Conservation (phyloP, 1,140 invertebrate species). For the Drosophila biarmipes region DNA sequence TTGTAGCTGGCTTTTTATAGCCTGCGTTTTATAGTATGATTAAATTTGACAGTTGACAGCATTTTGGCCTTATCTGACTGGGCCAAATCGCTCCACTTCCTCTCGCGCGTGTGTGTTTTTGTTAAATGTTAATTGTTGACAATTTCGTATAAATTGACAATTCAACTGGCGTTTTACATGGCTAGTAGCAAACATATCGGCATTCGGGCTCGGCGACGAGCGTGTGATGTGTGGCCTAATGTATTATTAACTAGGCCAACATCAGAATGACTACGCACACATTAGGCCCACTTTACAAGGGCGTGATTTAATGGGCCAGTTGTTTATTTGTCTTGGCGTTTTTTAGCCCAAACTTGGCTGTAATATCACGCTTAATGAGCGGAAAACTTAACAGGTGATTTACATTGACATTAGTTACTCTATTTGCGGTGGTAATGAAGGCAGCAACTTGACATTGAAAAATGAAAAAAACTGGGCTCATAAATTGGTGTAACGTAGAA, state of each 20-base stretch:
- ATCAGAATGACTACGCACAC: slow-evolving; percentile 55
- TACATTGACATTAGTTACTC: slow-evolving; percentile 36
- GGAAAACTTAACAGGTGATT: slow-evolving; percentile 48
- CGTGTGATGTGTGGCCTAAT: slow-evolving; percentile 60
- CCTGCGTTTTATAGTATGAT: slow-evolving; percentile 68
- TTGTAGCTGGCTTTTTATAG: slow-evolving; percentile 43
- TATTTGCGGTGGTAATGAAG: slow-evolving; percentile 26
- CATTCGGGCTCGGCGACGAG: slow-evolving; percentile 36
- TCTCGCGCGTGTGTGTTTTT: slow-evolving; percentile 19
- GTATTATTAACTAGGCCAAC: slow-evolving; percentile 63
- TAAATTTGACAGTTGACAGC: slow-evolving; percentile 81
- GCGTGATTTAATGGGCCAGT: slow-evolving; percentile 64
- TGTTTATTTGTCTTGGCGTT: slow-evolving; percentile 29
- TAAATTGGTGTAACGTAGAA: not conserved
- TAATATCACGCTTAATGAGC: slow-evolving; percentile 45
- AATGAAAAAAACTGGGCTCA: not conserved
- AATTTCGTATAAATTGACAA: slow-evolving; percentile 78
- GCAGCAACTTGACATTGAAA: slow-evolving; percentile 13
- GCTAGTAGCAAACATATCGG: slow-evolving; percentile 21
- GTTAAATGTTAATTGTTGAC: slow-evolving; percentile 56
- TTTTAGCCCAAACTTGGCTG: slow-evolving; percentile 13
- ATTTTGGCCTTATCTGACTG: slow-evolving; percentile 61
- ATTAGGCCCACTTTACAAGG: slow-evolving; percentile 64
- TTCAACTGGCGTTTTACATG: slow-evolving; percentile 75
- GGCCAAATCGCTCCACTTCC: slow-evolving; percentile 44